Evolutionary conservation across 2,888 invertebrate genomes (phyloP).

Genomic region (Leptopilina myrica): DNA sequence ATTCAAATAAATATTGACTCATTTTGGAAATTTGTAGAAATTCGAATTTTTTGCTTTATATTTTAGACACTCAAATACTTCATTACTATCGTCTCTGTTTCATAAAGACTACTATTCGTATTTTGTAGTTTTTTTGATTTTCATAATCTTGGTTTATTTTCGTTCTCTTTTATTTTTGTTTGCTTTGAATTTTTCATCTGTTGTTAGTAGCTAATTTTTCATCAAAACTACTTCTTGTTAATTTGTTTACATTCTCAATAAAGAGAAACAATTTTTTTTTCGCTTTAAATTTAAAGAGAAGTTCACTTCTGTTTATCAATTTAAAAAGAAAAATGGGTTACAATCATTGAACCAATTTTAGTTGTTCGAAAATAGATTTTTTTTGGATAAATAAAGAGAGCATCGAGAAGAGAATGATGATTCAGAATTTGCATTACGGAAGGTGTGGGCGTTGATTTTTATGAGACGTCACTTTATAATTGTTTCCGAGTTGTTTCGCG

Average conservation of each 20-base stretch:
- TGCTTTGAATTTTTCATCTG: slow-evolving; percentile 13
- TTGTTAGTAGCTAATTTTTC: slow-evolving; percentile 8
- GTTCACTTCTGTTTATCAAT: background rate
- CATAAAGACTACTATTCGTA: no score
- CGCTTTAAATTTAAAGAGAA: no score
- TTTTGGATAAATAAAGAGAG: slow-evolving; percentile 10
- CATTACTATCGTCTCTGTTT: no score
- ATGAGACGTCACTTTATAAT: slow-evolving; percentile 24
- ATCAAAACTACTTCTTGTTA: slow-evolving; percentile 20
- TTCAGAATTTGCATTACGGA: slow-evolving; percentile 31
- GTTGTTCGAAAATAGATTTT: slow-evolving; percentile 17
- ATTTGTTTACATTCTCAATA: background rate
- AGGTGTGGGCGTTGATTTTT: slow-evolving; percentile 26
- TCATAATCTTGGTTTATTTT: background rate
- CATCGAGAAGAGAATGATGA: slow-evolving; percentile 27
- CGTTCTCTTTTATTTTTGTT: slow-evolving; percentile 2
- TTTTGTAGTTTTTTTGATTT: background rate
- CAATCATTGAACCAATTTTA: background rate
- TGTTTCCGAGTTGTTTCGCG: slow-evolving; percentile 31
- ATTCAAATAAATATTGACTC: no score
- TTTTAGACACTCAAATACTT: no score
- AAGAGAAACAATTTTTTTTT: background rate
- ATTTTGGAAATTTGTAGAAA: no score
- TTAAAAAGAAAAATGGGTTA: no score
- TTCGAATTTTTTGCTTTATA: no score